phyloP scores from a whole-genome alignment of 2,113 vertebrate species.

The Rutilus rutilus region DNA sequence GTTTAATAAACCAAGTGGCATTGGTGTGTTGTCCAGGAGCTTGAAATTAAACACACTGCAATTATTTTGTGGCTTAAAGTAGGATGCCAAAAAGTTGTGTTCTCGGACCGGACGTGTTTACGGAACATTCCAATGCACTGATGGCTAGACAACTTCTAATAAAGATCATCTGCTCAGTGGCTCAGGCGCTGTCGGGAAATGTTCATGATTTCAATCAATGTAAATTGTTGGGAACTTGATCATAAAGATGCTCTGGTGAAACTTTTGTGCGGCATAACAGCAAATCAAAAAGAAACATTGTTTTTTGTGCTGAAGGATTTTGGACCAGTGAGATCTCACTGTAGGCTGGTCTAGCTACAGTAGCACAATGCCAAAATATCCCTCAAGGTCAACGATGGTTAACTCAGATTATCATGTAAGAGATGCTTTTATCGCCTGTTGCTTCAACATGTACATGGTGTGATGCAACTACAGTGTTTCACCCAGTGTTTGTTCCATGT shows the following conservation, averaged over 20 bases:
- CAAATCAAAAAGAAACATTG: not conserved
- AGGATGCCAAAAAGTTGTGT: not conserved
- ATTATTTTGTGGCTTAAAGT: constrained; percentile 61
- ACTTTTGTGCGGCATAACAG: not conserved
- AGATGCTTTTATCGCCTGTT: not conserved
- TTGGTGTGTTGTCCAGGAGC: constrained; percentile 58
- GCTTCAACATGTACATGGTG: not conserved
- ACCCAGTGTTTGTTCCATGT: not conserved
- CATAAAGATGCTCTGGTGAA: not conserved
- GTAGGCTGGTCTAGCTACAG: too few species aligned
- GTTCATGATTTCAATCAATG: constrained; percentile 42
- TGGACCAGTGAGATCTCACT: not conserved
- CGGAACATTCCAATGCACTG: constrained; percentile 21
- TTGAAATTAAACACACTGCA: constrained; percentile 74
- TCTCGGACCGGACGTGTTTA: not conserved
- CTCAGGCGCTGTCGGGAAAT: not conserved
- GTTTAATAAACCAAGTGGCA: constrained; percentile 69
- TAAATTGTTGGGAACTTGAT: constrained; percentile 1
- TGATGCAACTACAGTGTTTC: not conserved
- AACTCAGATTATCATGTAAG: not conserved
- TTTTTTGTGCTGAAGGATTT: not conserved
- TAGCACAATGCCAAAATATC: not conserved
- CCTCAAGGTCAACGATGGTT: not conserved
- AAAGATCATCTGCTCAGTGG: constrained; percentile 16
- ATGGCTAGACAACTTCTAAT: constrained; percentile 36